Evolutionary conservation across 2,888 invertebrate species (phyloP), one percentile per base, ranked within the genome.

Genomic region (Nyleta sp.): DNA sequence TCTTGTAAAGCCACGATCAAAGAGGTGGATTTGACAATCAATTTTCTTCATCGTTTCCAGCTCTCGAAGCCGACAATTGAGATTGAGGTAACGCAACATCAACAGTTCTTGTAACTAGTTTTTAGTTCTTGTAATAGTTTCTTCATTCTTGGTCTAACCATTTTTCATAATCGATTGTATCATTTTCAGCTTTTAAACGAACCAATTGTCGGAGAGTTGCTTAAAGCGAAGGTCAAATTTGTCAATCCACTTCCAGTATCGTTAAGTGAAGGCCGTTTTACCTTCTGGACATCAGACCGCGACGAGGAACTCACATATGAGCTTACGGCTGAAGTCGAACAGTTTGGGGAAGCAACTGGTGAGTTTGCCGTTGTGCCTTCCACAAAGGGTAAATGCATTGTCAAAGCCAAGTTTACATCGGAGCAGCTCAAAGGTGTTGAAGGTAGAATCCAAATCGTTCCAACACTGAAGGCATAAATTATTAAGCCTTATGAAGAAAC

Each of bases 381-480:
- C 1, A 94, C 95, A 90, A 93, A 94, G 0, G 98, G 98, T 0
- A 93, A 95, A 35, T 95, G 95, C 80, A 96, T 96, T 13, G 94
- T 98, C 78, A 94, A 95, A 20, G 97, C 95, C 17, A 98, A 97
- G 89, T 98, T 98, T 91, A 93, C 93, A 55, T 96, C 97, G 10
- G 96, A 95, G 84, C 97, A 98, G 89, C 92, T 98, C 83, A 94
- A 95, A 79, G 98, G 98, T 87, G 96, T 98, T 1, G 97, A 98
- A 86, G 98, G 98, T 1, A 97, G 95, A 91, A 89, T 95, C n/a
- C 93, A 95, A 10, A 28, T 1, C 8, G 10, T 28, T 28, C 10
- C 8, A 10, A 28, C 5, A 1, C 8, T 5, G 2, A n/a, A n/a
- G n/a, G n/a, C n/a, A n/a, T n/a, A n/a, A n/a, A n/a, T n/a, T n/a